Evolutionary conservation across 2,888 invertebrate genomes (phyloP).

Genomic region (Diplolepis rosae): DNA sequence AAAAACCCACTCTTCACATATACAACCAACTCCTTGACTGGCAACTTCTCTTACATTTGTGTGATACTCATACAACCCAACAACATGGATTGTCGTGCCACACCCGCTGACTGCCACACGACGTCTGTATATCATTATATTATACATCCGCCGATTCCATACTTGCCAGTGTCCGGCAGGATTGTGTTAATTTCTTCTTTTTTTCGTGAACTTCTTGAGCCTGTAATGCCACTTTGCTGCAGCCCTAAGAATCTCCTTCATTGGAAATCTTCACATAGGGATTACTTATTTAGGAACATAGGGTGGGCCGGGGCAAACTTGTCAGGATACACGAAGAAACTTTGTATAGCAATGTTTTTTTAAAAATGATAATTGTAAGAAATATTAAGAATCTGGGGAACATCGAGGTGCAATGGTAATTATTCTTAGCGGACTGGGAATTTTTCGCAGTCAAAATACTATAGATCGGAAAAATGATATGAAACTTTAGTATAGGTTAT

Average conservation of each 20-base stretch:
- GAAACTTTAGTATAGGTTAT: no score
- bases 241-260: not conserved
- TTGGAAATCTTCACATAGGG: no score
- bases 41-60: slow-evolving; percentile 12
- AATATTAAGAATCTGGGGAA: no score
- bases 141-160: slow-evolving; percentile 54
- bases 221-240: slow-evolving; percentile 22
- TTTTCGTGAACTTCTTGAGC: not conserved
- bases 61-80: slow-evolving; percentile 30
- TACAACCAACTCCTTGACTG: slow-evolving; percentile 17
- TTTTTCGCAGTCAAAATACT: no score
- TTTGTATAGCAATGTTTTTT: no score
- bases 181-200: not conserved
- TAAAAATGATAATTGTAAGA: no score
- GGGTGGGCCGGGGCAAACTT: no score
- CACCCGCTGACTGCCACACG: slow-evolving; percentile 43
- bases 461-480: no score
- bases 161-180: slow-evolving; percentile 17
- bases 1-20: slow-evolving; percentile 16
- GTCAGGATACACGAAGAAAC: no score
- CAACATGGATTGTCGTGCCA: slow-evolving; percentile 35
- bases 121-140: slow-evolving; percentile 50
- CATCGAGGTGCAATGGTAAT: no score
- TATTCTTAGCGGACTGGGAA: no score
- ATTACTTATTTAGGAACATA: no score